These are phyloP conservation scores for Nycticorax nycticorax DNA, from an alignment of 2,113 vertebrate genomes.

Conservation along the genomic window DNA sequence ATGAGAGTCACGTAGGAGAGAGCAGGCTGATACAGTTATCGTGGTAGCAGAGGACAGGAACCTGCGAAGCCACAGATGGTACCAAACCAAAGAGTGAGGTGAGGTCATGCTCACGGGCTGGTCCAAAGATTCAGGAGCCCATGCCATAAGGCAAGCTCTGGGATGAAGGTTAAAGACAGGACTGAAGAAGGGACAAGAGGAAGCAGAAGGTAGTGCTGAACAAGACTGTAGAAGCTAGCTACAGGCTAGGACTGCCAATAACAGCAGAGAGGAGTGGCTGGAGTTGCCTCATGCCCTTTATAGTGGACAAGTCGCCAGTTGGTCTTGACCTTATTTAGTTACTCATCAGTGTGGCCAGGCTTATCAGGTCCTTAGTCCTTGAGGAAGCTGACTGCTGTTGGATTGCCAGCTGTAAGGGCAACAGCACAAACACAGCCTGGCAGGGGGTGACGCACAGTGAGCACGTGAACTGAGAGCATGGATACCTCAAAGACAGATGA, in stretches of 20 bases:
- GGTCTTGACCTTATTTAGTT: background rate
- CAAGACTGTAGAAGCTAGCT: background rate
- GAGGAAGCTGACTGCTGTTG: background rate
- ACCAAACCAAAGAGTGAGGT: background rate
- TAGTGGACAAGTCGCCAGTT: background rate
- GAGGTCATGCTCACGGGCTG: background rate
- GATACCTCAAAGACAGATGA: background rate
- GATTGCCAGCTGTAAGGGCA: background rate
- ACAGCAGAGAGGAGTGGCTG: background rate
- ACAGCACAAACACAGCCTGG: background rate
- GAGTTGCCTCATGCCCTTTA: background rate
- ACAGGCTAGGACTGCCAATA: background rate
- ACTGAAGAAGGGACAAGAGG: background rate
- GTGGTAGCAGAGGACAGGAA: background rate
- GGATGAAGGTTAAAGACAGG: background rate
- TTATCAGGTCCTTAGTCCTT: background rate
- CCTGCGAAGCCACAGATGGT: background rate
- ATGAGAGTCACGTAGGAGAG: background rate
- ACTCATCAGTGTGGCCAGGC: background rate
- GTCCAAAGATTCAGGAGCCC: background rate
- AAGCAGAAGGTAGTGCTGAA: background rate
- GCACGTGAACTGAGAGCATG: background rate
- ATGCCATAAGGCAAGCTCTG: background rate
- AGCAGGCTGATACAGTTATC: background rate
- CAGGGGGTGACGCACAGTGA: background rate